These are phyloP conservation scores for Eutrigla gurnardus DNA, from an alignment of 2,797 vertebrate species.

Conservation along the genomic window DNA sequence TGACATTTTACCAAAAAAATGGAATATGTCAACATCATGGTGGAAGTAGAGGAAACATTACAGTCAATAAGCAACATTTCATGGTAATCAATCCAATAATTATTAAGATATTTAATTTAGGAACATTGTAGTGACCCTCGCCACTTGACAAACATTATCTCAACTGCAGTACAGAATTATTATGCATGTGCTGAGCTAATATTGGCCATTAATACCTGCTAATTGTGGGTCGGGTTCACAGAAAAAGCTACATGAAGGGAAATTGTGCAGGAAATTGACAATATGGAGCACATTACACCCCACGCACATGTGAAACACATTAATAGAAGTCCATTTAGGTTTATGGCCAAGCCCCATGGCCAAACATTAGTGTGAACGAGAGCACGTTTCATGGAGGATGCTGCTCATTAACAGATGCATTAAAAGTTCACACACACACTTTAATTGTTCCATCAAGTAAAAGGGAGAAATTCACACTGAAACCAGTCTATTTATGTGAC, in stretches of 20 bases:
- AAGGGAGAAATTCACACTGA: neutral
- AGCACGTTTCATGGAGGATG: slow-evolving; percentile 34
- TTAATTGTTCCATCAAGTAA: neutral
- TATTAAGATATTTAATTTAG: neutral
- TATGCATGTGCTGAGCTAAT: slow-evolving; percentile 5
- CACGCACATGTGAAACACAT: slow-evolving; percentile 56
- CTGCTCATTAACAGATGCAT: slow-evolving; percentile 29
- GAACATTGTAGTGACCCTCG: neutral
- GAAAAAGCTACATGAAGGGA: slow-evolving; percentile 20
- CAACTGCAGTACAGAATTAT: neutral
- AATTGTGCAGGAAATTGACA: slow-evolving; percentile 48
- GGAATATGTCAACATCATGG: neutral
- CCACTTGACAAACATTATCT: neutral
- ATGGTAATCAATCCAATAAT: neutral
- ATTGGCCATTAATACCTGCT: neutral
- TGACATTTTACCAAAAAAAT: neutral
- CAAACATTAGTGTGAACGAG: slow-evolving; percentile 49
- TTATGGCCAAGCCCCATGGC: slow-evolving; percentile 41
- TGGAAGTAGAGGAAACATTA: neutral
- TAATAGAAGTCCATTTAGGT: slow-evolving; percentile 54
- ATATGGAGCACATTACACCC: slow-evolving; percentile 60
- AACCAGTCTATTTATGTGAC: neutral
- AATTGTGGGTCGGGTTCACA: neutral
- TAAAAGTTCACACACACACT: neutral
- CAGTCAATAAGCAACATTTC: neutral